A percentile compares a stretch with the other conserved stretches of the same genome.
Evolutionary conservation across 2,888 invertebrate species (phyloP).

Genomic region (Notodonta dromedarius): DNA sequence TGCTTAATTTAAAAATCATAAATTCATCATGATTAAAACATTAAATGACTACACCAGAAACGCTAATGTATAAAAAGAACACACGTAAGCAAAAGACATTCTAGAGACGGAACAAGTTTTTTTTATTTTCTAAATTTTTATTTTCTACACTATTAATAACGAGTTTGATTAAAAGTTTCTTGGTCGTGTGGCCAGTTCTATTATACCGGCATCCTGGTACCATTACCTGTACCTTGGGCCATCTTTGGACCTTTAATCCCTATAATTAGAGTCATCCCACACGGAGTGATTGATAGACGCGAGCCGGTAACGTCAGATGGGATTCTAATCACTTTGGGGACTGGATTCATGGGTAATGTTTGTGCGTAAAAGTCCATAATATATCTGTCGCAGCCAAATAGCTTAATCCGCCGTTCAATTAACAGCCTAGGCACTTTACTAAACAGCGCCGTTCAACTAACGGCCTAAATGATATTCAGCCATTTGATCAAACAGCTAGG

Average conservation of each 20-base stretch:
- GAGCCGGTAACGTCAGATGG: slow-evolving; percentile 63
- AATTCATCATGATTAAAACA: background rate
- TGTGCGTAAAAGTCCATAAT: background rate
- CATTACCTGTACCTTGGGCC: slow-evolving; percentile 65
- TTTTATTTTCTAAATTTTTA: slow-evolving; percentile 7
- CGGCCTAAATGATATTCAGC: no score
- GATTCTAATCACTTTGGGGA: slow-evolving; percentile 70
- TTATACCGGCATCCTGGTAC: slow-evolving; percentile 44
- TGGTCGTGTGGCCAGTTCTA: slow-evolving; percentile 24
- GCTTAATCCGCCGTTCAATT: no score
- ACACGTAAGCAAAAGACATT: background rate
- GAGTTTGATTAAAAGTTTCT: slow-evolving; percentile 36
- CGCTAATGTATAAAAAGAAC: background rate
- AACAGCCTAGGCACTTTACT: no score
- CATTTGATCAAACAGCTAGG: no score
- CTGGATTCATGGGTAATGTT: slow-evolving; percentile 18
- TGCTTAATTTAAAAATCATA: no score
- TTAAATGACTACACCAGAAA: background rate
- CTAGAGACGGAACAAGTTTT: background rate
- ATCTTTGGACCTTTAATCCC: slow-evolving; percentile 69
- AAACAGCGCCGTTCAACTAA: no score
- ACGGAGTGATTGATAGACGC: slow-evolving; percentile 77
- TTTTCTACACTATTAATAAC: slow-evolving; percentile 32
- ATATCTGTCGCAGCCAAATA: no score
- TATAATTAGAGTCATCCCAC: slow-evolving; percentile 79